Evolutionary conservation across 2,797 vertebrate genomes (phyloP), one percentile per base, ranked within the genome.

Genomic region (Chelon labrosus): DNA sequence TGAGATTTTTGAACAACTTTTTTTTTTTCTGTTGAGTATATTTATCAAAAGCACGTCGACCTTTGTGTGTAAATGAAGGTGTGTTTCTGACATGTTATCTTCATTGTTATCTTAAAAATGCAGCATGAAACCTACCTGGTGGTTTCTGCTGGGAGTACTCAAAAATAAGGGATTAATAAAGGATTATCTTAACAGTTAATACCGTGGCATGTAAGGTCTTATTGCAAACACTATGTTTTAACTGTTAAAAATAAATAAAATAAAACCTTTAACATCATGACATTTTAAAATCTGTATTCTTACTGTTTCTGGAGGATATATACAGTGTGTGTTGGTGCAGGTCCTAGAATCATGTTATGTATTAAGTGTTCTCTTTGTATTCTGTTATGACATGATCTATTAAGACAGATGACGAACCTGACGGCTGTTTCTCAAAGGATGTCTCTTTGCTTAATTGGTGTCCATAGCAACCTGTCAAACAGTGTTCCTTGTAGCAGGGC

Each of bases 381-480:
- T 53, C 9, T 42, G 37, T 3, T 0, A n/a, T 27, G 37, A 75
- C 14, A 35, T 13, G 55, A 12, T 27, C 10, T 2, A 27, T n/a
- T 27, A 9, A 52, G 38, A 51, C 35, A 65, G 20, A 42, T 17
- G 13, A 14, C 39, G 19, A 17, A 53, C 46, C 7, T 27, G 59
- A 69, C 19, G n/a, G 19, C 57, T 61, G 44, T 6, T 65, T 67
- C 13, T 60, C 0, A 0, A 42, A 64, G 42, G 41, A 50, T 37
- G 60, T 42, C 25, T 22, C 46, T 20, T 8, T 62, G 8, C 35
- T 62, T 75, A 56, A 73, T 75, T 54, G 19, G 71, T 75, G 51
- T 70, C 79, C 72, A 46, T 71, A 27, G 79, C 55, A 67, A 70
- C 78, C 58, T 10, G 52, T 49, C 37, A 55, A 64, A 59, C 39